Base-by-base conservation (phyloP, 2,888 invertebrate species). In the Brassicogethes aeneus region DNA sequence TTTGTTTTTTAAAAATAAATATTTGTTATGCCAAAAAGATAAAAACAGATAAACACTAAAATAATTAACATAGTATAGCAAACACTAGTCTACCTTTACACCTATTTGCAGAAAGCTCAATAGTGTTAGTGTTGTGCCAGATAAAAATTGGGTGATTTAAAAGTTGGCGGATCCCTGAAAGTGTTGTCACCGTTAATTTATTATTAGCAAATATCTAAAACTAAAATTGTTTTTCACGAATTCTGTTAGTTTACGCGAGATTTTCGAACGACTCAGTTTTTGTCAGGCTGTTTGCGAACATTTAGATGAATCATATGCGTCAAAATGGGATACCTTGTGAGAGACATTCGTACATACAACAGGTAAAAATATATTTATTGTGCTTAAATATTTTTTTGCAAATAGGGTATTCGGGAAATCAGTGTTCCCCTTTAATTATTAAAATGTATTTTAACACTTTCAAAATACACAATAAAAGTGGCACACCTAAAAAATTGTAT, bases 261-360 rank as follows among this genome's bases (percentile, higher is more conserved):
- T 31, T 38, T 37, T 16, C 46, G 46, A 46, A 36, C 38, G 31
- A 32, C 31, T 34, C 38, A 17, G 33, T 37, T 41, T 43, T 30
- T 35, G 15, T 34, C 31, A 35, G 34, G 31, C 38, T 38, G 38
- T 44, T 29, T 16, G 14, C 12, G 13, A 37, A 8, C 10, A 13
- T n/a, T 8, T 30, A n/a, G 31, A 31, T n/a, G 17, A 13, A 29
- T 13, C n/a, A 30, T 23, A 29, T 16, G 31, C 16, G 10, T 36
- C 38, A 41, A 44, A 37, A 57, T 57, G 57, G 54, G 55, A 35
- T 55, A 55, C 38, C 45, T 57, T 34, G 36, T 46, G 14, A 47
- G 42, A 15, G 39, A 43, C n/a, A 45, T 45, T 37, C 48, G 54
- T 44, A 44, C 46, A 34, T 46, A 48, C 29, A 39, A 46, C 39